phyloP scores from a whole-genome alignment of 2,888 invertebrate species.

The Leptinotarsa tumamoca region DNA sequence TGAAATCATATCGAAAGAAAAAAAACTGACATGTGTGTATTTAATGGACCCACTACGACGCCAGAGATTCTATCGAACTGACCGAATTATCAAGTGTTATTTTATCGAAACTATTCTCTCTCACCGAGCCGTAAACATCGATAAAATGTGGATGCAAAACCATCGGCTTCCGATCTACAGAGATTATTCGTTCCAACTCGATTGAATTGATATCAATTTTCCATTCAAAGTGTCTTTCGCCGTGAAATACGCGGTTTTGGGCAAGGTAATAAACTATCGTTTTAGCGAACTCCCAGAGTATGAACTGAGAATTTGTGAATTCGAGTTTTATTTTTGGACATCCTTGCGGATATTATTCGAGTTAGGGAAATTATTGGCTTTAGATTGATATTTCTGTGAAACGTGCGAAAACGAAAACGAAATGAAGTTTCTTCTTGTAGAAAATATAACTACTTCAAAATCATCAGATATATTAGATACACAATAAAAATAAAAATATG shows the following conservation, averaged over 20 bases:
- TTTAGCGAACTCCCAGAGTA: not conserved
- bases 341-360: slow-evolving; percentile 7
- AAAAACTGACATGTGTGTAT: too few species aligned
- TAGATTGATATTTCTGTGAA: too few species aligned
- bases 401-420: too few species aligned
- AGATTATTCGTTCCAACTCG: not conserved
- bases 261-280: not conserved
- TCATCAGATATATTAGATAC: too few species aligned
- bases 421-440: too few species aligned
- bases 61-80: slow-evolving; percentile 1
- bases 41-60: not conserved
- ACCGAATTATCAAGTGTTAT: not conserved
- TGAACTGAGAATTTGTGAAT: not conserved
- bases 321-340: slow-evolving; percentile 10
- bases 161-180: slow-evolving; percentile 11
- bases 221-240: not conserved
- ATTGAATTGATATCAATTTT: slow-evolving; percentile 13
- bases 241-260: not conserved
- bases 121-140: slow-evolving; percentile 4
- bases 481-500: too few species aligned
- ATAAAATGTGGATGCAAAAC: not conserved
- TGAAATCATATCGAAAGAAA: too few species aligned
- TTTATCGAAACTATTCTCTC: not conserved
- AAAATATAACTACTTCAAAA: too few species aligned
- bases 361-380: not conserved